phyloP scores from a whole-genome alignment of 2,113 vertebrate species.

The Glaucidium brasilianum region DNA sequence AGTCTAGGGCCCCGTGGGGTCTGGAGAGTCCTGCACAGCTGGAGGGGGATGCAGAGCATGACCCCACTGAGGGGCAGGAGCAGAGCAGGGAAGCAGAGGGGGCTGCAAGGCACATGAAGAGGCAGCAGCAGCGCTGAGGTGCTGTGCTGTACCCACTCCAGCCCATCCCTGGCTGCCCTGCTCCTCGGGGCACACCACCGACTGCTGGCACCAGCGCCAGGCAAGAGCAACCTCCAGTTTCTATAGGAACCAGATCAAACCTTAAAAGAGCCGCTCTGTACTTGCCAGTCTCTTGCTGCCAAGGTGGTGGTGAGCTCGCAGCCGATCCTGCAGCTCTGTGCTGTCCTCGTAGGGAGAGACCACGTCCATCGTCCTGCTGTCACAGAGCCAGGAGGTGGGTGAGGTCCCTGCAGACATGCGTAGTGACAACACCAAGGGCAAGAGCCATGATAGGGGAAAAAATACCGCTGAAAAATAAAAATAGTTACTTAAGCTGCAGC shows the following conservation, averaged over 20 bases:
- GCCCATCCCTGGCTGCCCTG: background rate
- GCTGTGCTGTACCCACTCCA: background rate
- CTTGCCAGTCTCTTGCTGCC: background rate
- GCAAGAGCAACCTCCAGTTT: background rate
- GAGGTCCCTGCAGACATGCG: fast-evolving
- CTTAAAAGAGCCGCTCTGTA: background rate
- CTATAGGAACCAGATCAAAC: conserved; percentile 34
- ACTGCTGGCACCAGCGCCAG: background rate
- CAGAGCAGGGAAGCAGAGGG: fast-evolving
- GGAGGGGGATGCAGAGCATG: background rate
- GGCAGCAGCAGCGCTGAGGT: fast-evolving
- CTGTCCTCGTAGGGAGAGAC: background rate
- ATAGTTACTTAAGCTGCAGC: background rate
- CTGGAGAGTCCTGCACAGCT: fast-evolving
- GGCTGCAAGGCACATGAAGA: fast-evolving
- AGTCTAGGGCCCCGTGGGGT: fast-evolving
- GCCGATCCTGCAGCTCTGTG: background rate
- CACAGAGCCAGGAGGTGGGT: fast-evolving
- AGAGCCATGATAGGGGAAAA: background rate
- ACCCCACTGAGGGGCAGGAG: fast-evolving
- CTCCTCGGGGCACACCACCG: background rate
- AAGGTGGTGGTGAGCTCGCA: background rate
- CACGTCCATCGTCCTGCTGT: background rate
- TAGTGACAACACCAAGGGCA: background rate
- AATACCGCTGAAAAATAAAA: background rate